These are phyloP conservation scores for Paramisgurnus dabryanus DNA, from an alignment of 2,113 vertebrate genomes.

Conservation along the genomic window DNA sequence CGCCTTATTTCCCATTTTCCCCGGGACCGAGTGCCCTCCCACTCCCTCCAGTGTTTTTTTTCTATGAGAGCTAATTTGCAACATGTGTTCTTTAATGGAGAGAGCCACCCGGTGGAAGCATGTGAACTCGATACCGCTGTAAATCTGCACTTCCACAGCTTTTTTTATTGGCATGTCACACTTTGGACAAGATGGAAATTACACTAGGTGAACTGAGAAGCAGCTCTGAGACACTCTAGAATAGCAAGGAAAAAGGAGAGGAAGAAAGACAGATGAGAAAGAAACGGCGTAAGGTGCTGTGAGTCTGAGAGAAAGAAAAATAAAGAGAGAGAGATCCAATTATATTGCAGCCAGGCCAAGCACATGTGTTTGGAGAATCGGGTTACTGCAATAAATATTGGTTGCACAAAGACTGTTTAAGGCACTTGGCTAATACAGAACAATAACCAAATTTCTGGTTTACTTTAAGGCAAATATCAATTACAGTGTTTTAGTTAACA, in stretches of 20 bases:
- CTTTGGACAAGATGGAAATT: slow-evolving; percentile 78
- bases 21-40: slow-evolving; percentile 53
- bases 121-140: slow-evolving; percentile 73
- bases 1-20: slow-evolving; percentile 59
- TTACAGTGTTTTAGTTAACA: slow-evolving; percentile 31
- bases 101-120: slow-evolving; percentile 59
- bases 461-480: slow-evolving; percentile 21
- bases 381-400: slow-evolving; percentile 49
- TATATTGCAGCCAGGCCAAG: slow-evolving; percentile 66
- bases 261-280: slow-evolving; percentile 41
- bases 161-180: slow-evolving; percentile 75
- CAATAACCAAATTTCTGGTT: slow-evolving; percentile 7
- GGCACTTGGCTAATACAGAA: slow-evolving; percentile 11
- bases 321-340: slow-evolving; percentile 48
- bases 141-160: slow-evolving; percentile 70
- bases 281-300: slow-evolving; percentile 42
- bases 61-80: slow-evolving; percentile 72
- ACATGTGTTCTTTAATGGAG: slow-evolving; percentile 73
- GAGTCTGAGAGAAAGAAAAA: slow-evolving; percentile 18
- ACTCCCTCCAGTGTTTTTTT: slow-evolving; percentile 43
- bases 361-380: slow-evolving; percentile 52
- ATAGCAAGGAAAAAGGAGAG: slow-evolving; percentile 14
- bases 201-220: slow-evolving; percentile 66
- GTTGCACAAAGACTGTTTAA: slow-evolving; percentile 12
- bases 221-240: slow-evolving; percentile 62